These are phyloP conservation scores for Ochlodes sylvanus DNA, from an alignment of 2,888 invertebrate genomes.

Conservation along the genomic window DNA sequence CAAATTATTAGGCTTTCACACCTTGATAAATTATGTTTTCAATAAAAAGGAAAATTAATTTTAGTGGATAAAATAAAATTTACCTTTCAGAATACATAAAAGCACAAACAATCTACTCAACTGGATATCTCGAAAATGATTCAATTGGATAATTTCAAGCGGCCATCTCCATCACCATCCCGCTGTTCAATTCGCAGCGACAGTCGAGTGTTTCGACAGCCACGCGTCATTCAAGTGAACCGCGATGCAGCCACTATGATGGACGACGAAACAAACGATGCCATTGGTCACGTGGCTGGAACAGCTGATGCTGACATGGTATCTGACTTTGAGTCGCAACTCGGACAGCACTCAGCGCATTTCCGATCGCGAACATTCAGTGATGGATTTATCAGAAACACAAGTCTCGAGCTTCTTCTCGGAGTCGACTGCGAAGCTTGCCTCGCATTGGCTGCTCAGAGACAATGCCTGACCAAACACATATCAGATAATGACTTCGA, in stretches of 20 bases:
- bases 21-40: too few species aligned
- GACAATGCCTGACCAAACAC: slow-evolving; percentile 72
- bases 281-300: slow-evolving; percentile 44
- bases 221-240: slow-evolving; percentile 80
- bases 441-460: slow-evolving; percentile 73
- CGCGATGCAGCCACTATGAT: slow-evolving; percentile 82
- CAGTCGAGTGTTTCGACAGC: slow-evolving; percentile 74
- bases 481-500: slow-evolving; percentile 75
- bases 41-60: too few species aligned
- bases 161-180: slow-evolving; percentile 79
- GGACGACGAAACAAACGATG: slow-evolving; percentile 64
- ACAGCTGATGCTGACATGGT: slow-evolving; percentile 48
- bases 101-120: background rate
- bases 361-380: slow-evolving; percentile 81
- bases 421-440: slow-evolving; percentile 83
- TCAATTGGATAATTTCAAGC: slow-evolving; percentile 75
- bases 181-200: slow-evolving; percentile 78
- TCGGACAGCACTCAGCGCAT: slow-evolving; percentile 64
- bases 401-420: slow-evolving; percentile 78
- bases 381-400: slow-evolving; percentile 80
- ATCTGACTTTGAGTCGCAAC: slow-evolving; percentile 65
- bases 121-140: slow-evolving; percentile 60
- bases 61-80: background rate
- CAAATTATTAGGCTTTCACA: too few species aligned
- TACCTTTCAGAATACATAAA: background rate